Conservation (phyloP, 2,113 vertebrate species). For the Sceloporus tristichus region DNA sequence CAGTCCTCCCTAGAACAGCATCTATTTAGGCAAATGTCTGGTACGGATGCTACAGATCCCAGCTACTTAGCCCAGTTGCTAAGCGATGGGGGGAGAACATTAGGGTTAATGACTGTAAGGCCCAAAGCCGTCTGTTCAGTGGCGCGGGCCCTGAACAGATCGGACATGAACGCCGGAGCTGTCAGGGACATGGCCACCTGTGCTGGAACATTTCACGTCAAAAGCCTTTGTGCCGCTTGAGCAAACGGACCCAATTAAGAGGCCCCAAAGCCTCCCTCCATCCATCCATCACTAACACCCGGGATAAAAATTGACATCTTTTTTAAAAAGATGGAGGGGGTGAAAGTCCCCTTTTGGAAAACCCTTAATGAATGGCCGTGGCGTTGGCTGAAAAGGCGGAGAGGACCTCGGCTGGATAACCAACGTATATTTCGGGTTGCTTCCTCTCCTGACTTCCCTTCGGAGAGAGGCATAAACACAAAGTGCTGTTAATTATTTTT, state of each 20-base stretch:
- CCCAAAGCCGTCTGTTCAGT: slow-evolving; percentile 84
- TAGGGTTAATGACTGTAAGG: slow-evolving; percentile 71
- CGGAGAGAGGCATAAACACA: slow-evolving; percentile 54
- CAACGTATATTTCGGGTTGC: slow-evolving; percentile 77
- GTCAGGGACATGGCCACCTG: slow-evolving; percentile 78
- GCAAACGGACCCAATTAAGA: slow-evolving; percentile 87
- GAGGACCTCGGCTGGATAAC: slow-evolving; percentile 82
- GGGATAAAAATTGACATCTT: slow-evolving; percentile 83
- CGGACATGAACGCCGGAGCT: slow-evolving; percentile 81
- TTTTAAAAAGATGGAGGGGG: slow-evolving; percentile 53
- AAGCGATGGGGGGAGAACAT: slow-evolving; percentile 73
- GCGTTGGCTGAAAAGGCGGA: slow-evolving; percentile 78
- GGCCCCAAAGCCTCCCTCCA: slow-evolving; percentile 80
- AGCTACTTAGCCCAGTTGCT: slow-evolving; percentile 71
- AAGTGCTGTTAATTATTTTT: not conserved
- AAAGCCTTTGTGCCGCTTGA: slow-evolving; percentile 75
- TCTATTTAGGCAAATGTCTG: slow-evolving; percentile 49
- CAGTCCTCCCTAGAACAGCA: slow-evolving; percentile 38
- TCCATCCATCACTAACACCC: slow-evolving; percentile 79
- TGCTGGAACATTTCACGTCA: slow-evolving; percentile 79
- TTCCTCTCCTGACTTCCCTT: slow-evolving; percentile 82
- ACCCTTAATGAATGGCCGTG: slow-evolving; percentile 83
- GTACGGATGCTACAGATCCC: not conserved
- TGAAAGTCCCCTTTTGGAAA: slow-evolving; percentile 56
- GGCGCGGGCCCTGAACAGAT: slow-evolving; percentile 83